Evolutionary conservation across 2,797 vertebrate species (phyloP).

Genomic region (Diglossa cyanea): DNA sequence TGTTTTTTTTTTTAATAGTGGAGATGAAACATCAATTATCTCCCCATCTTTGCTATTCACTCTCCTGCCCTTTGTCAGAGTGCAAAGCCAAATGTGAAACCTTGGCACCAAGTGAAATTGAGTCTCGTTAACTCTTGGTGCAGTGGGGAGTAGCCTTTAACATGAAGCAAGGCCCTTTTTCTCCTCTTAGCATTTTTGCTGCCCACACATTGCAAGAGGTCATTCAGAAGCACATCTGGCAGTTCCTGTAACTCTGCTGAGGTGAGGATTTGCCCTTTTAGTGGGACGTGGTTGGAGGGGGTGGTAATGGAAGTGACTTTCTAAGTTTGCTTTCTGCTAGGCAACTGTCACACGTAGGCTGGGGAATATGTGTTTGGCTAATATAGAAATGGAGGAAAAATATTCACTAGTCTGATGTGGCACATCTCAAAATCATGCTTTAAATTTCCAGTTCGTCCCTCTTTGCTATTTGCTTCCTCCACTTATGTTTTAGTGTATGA

Average conservation of each 20-base stretch:
- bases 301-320: neutral
- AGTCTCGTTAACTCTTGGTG: neutral
- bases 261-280: neutral
- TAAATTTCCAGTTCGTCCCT: neutral
- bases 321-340: neutral
- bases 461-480: neutral
- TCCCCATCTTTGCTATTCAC: neutral
- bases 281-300: neutral
- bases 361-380: neutral
- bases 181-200: neutral
- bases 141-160: neutral
- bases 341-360: neutral
- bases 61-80: neutral
- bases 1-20: neutral
- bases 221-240: neutral
- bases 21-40: neutral
- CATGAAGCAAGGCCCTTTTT: neutral
- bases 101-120: neutral
- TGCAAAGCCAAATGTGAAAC: neutral
- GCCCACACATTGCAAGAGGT: neutral
- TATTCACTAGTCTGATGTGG: neutral
- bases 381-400: neutral
- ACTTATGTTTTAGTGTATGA: neutral
- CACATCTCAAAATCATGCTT: neutral
- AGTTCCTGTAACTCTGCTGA: neutral